Base-by-base conservation (phyloP, 2,113 vertebrate genomes). In the Origma solitaria region DNA sequence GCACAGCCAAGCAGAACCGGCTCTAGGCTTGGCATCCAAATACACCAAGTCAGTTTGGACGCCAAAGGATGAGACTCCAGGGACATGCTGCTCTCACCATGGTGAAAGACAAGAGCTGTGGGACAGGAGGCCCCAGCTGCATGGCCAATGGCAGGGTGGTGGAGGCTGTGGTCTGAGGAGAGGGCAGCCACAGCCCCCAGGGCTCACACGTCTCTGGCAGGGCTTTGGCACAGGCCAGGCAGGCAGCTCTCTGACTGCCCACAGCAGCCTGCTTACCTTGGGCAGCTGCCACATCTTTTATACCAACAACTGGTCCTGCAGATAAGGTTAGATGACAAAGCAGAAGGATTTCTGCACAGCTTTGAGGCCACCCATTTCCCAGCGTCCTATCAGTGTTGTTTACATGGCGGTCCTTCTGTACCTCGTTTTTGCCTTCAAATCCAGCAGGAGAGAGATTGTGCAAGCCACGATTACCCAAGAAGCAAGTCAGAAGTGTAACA, bases 11-110 rank as follows among this genome's bases (percentile, higher is more conserved):
- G 73, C 33, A n/a, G 44, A 85, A 9, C 30, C 53, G 84, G 42
- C 56, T 70, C 60, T 25, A 58, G 47, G 77, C 47, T 64, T 15
- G 8, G 20, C 1, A 0, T 44, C 33, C 2, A 0, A 2, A 10
- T 4, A 6, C 35, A 11, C 38, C 2, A 38, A 66, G 16, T 11
- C 44, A 50, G 38, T 9, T 38, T 15, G 25, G 14, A 37, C 66
- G 51, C 24, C 47, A 38, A 24, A 53, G 50, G 24, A 38, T 25
- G n/a, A 51, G 37, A 68, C 13, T 56, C 2, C 61, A 60, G 66
- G 49, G 24, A 38, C n/a, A 28, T 44, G 31, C 31, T 71, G 44
- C 61, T 78, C 24, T 60, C 27, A 2, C 35, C 56, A 16, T 0
- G 1, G 3, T 11, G 23, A 38, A 27, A 73, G 50, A 10, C 9